A percentile compares a stretch with the other conserved stretches of the same genome.
Conservation (phyloP, 2,888 invertebrate species). For the Stomorhina lunata region DNA sequence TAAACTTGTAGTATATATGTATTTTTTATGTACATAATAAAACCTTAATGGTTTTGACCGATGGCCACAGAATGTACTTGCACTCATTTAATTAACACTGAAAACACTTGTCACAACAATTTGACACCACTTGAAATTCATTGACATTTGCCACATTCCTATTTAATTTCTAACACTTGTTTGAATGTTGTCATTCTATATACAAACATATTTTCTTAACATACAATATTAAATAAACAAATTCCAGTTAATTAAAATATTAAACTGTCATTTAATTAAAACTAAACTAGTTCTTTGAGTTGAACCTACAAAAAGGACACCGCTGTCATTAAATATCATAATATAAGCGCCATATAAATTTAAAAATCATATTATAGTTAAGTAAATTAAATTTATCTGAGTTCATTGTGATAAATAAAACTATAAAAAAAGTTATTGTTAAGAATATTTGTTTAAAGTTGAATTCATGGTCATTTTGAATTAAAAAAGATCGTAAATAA, state of each 20-base stretch:
- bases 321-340: conserved; percentile 2
- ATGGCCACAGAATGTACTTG: background rate
- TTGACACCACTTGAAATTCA: conserved; percentile 16
- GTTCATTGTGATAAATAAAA: background rate
- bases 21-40: too few species aligned
- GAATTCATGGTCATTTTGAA: conserved; percentile 41
- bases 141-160: background rate
- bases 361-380: background rate
- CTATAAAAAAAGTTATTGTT: background rate
- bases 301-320: conserved; percentile 21
- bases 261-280: background rate
- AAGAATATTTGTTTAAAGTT: conserved; percentile 8
- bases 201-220: too few species aligned
- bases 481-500: background rate
- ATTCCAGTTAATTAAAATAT: conserved; percentile 28
- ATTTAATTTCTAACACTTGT: background rate
- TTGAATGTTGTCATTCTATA: too few species aligned
- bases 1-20: too few species aligned
- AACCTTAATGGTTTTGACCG: background rate
- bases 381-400: background rate
- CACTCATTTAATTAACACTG: background rate
- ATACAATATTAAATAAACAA: background rate
- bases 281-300: conserved; percentile 18
- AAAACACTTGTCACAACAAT: conserved; percentile 47
- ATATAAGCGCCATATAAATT: background rate